Evolutionary conservation across 1,140 invertebrate genomes (phyloP).

Genomic region (Atopsyche davidsoni): DNA sequence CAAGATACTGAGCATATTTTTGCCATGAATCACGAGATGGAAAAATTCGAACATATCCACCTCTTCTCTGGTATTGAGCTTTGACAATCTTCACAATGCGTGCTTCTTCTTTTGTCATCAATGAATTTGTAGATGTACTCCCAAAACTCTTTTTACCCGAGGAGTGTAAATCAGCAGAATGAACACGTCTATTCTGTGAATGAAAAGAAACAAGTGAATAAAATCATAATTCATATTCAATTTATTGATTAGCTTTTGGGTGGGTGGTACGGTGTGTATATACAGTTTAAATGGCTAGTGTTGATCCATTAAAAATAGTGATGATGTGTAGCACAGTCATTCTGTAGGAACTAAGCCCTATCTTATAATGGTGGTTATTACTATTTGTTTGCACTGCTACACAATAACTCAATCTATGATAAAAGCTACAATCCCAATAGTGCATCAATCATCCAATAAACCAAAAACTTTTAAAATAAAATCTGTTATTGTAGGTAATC

Average conservation of each 20-base stretch:
- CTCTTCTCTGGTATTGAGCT: slow-evolving; percentile 77
- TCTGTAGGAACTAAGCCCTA: too few species aligned
- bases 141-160: slow-evolving; percentile 36
- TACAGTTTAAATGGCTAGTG: too few species aligned
- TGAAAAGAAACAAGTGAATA: slow-evolving; percentile 18
- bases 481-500: neutral
- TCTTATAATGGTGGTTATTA: too few species aligned
- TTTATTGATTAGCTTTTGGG: neutral
- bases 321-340: too few species aligned
- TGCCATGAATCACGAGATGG: slow-evolving; percentile 83
- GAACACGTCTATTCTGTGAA: slow-evolving; percentile 56
- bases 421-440: too few species aligned
- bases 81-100: slow-evolving; percentile 69
- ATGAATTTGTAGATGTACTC: slow-evolving; percentile 29
- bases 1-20: slow-evolving; percentile 67
- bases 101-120: slow-evolving; percentile 70
- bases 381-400: too few species aligned
- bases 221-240: neutral
- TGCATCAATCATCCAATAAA: too few species aligned
- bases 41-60: slow-evolving; percentile 89
- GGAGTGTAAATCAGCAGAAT: slow-evolving; percentile 60
- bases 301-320: too few species aligned
- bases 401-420: too few species aligned
- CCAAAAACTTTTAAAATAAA: neutral
- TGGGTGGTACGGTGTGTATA: too few species aligned